These are phyloP conservation scores for Lepeophtheirus nordmannii DNA, from an alignment of 2,888 invertebrate species.

Conservation along the genomic window DNA sequence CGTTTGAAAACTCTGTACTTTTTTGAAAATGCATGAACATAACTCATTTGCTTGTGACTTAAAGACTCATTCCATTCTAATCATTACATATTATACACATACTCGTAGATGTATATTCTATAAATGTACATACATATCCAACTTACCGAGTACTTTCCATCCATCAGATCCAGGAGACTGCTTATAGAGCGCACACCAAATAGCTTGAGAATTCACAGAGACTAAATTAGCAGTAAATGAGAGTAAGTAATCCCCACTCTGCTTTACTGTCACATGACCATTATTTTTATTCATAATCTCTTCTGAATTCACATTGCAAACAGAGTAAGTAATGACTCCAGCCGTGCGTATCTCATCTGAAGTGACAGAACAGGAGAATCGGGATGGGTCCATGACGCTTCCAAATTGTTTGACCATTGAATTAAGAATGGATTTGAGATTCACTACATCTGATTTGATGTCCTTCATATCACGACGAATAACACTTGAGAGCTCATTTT, in stretches of 20 bases:
- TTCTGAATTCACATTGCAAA: conserved; percentile 14
- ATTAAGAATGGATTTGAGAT: background rate
- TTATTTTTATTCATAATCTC: conserved; percentile 18
- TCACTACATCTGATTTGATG: background rate
- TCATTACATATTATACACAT: too few relatives aligned
- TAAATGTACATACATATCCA: too few relatives aligned
- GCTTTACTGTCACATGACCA: conserved; percentile 13
- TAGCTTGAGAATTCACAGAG: conserved; percentile 15
- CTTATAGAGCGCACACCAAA: conserved; percentile 25
- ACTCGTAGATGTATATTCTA: too few relatives aligned
- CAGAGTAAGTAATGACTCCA: conserved; percentile 16
- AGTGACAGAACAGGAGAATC: conserved; percentile 23
- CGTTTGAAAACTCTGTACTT: too few relatives aligned
- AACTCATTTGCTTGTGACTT: too few relatives aligned
- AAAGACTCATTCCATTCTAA: too few relatives aligned
- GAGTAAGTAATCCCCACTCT: conserved; percentile 20
- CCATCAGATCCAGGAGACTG: conserved; percentile 21
- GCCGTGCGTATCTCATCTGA: conserved; percentile 19
- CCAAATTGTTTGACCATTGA: background rate
- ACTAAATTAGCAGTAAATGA: conserved; percentile 22
- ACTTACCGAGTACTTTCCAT: conserved; percentile 22
- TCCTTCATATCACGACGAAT: background rate
- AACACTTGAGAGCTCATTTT: background rate
- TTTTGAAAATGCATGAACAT: too few relatives aligned
- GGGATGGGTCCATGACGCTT: background rate